Percentiles rank a stretch among this genome's conserved stretches.
Evolutionary conservation across 1,140 invertebrate genomes (phyloP).

Genomic region (Periplaneta americana): DNA sequence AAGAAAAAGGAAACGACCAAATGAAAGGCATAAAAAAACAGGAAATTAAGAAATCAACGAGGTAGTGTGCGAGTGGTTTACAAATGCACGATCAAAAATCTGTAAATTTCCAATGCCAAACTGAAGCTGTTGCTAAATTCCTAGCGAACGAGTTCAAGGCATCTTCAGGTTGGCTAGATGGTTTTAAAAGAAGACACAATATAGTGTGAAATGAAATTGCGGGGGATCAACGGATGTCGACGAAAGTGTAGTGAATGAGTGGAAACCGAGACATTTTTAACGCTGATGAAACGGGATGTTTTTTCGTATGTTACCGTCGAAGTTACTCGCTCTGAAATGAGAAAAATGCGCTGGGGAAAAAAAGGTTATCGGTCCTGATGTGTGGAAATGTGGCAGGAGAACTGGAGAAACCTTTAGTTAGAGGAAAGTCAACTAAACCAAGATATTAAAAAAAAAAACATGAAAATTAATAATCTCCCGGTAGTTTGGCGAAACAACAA

Average conservation of each 20-base stretch:
- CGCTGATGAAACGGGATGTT: neutral
- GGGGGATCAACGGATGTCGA: neutral
- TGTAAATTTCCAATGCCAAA: no score
- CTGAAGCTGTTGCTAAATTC: neutral
- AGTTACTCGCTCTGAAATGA: neutral
- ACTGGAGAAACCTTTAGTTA: neutral
- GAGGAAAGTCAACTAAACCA: neutral
- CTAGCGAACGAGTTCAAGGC: no score
- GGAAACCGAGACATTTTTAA: neutral
- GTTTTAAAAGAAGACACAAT: neutral
- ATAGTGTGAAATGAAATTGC: neutral
- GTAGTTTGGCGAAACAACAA: neutral
- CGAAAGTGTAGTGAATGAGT: no score
- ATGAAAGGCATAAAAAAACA: no score
- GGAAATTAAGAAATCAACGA: no score
- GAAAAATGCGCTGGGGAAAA: neutral
- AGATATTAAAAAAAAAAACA: neutral
- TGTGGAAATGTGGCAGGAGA: neutral
- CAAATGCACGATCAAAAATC: no score
- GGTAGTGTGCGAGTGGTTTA: no score
- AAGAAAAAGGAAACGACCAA: no score
- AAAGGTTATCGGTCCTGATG: neutral
- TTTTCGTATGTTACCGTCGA: neutral
- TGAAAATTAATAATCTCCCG: neutral
- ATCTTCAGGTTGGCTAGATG: neutral